Evolutionary conservation across 1,140 invertebrate species (phyloP), one percentile per base, ranked within the genome.

Genomic region (Nebria ingens): DNA sequence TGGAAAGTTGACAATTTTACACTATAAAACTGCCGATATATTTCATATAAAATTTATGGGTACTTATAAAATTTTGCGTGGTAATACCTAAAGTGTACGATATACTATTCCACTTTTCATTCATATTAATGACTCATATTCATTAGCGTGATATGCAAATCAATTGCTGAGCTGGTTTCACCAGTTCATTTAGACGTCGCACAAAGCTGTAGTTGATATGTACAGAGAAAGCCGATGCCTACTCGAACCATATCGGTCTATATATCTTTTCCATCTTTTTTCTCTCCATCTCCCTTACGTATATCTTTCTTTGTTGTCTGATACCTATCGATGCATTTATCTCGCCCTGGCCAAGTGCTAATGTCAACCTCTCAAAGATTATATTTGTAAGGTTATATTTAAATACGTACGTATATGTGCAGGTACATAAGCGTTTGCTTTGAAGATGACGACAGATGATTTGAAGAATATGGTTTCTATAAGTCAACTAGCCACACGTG

Each of bases 131-230:
- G 40, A 17, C 9, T 45, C 40, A 45, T 45, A 45, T 12, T 45
- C 40, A 45, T 45, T 45, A 45, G 17, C 40, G 40, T 17, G 40
- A 45, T 45, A 45, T 45, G 40, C 40, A 45, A 45, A 45, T 45
- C 40, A 17, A 45, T 4, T 4, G 9, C 4, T 17, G 15, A 45
- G 40, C 40, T 45, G 40, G 40, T 45, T 45, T 45, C 40, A 17
- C 40, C 40, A 17, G 40, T 45, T 45, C 9, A 45, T 45, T 45
- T 45, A 45, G 40, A 45, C 40, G 17, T 45, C 40, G 25, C 25
- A 9, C 25, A 9, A 34, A 6, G 6, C 40, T 11, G 6, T 17
- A 6, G 40, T 17, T 45, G 40, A 45, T 45, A 11, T 17, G 17
- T 45, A 17, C 40, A 17, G 40, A 45, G 40, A 45, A 17, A 45